Evolutionary conservation across 53 echinoderm and acorn worm genomes (phyloP).

Genomic region (Glandiceps talaboti): DNA sequence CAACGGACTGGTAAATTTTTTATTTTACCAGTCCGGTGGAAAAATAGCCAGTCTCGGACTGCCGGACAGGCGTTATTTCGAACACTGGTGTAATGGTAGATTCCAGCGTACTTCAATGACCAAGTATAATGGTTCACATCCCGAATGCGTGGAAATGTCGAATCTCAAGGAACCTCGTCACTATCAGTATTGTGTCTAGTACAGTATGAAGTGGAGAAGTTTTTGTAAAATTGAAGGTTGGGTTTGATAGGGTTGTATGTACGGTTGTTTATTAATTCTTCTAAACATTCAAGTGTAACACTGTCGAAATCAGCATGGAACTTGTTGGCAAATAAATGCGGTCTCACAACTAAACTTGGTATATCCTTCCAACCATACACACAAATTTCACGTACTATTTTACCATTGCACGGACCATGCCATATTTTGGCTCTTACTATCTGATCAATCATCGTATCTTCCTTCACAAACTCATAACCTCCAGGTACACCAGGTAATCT

Average conservation of each 20-base stretch:
- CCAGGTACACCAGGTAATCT: neutral
- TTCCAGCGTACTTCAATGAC: no score
- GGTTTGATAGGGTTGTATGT: neutral
- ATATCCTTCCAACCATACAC: neutral
- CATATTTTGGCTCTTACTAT: neutral
- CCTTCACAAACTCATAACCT: neutral
- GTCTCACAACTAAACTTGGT: neutral
- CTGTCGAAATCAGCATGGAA: neutral
- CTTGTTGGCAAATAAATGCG: neutral
- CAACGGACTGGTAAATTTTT: no score
- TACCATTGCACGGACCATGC: neutral
- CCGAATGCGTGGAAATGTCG: no score
- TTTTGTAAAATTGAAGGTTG: neutral
- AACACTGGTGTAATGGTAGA: no score
- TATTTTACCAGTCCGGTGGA: no score
- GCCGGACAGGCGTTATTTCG: no score
- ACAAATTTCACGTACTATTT: neutral
- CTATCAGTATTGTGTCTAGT: no score
- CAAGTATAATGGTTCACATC: no score
- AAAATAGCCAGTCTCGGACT: no score
- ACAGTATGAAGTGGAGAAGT: neutral
- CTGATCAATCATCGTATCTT: neutral
- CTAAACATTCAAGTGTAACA: neutral
- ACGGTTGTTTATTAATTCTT: neutral
- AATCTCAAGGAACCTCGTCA: no score